phyloP scores from a whole-genome alignment of 2,888 invertebrate genomes.

The Cephalotes varians region DNA sequence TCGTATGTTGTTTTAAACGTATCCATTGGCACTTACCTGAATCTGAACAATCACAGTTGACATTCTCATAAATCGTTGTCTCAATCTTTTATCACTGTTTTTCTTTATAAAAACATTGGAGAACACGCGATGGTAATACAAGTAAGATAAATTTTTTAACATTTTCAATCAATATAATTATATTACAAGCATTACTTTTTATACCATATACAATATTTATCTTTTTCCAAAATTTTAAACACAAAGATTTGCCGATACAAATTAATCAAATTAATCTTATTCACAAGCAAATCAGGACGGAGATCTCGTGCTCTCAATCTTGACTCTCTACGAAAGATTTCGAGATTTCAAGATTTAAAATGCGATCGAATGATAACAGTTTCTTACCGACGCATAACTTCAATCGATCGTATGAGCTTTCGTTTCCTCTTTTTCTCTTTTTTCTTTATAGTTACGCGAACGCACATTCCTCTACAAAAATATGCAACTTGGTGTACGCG shows the following conservation, averaged over 20 bases:
- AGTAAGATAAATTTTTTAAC: not conserved
- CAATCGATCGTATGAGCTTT: not conserved
- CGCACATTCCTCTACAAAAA: not conserved
- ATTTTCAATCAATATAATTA: not conserved
- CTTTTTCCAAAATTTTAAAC: not conserved
- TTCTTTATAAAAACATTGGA: not conserved
- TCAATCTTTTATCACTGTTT: not conserved
- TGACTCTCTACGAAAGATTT: not conserved
- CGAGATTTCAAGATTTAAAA: too few relatives aligned
- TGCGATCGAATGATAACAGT: slow-evolving; percentile 58
- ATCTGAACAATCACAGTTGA: not conserved
- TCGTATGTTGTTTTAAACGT: slow-evolving; percentile 12
- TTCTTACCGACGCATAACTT: slow-evolving; percentile 60
- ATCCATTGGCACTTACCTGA: not conserved
- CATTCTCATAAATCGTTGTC: not conserved
- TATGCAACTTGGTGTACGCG: not conserved
- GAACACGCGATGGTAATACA: not conserved
- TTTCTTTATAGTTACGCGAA: not conserved
- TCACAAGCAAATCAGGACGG: not conserved
- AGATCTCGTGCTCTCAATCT: not conserved
- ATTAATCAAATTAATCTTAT: slow-evolving; percentile 25
- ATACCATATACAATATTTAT: not conserved
- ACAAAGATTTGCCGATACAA: not conserved
- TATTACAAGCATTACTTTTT: not conserved
- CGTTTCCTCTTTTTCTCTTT: not conserved